Base-by-base conservation (phyloP, 2,888 invertebrate species). In the Rhabditoides inermis region DNA sequence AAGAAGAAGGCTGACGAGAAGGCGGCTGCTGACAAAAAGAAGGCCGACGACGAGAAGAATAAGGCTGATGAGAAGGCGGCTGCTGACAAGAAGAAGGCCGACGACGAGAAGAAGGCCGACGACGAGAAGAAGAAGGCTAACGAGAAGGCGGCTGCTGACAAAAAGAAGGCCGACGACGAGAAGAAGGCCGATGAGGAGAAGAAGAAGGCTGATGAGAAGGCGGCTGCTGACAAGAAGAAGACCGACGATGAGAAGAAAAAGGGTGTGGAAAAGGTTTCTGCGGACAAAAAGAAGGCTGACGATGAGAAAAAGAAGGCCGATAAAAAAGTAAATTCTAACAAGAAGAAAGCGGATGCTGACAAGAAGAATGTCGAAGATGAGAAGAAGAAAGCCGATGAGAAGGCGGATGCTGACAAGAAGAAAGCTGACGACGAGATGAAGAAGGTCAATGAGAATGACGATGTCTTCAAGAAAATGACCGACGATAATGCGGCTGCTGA, bases 91-190 rank as follows among this genome's bases (percentile, higher is more conserved):
- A 50, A 50, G 2, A 44, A 32, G 20, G 22, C 20, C 12, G 32
- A 51, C 6, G 45, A 25, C 15, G 7, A 15, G 6, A 39, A 35
- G 23, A 39, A 49, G 15, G 20, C 18, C 3, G 42, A 51, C 4
- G 49, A 25, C 15, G 42, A n/a, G 49, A 53, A 15, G 39, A 40
- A 47, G 48, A 32, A 51, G 7, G 50, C 53, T n/a, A 48, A 56
- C n/a, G 41, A 41, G n/a, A 37, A 37, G 25, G 45, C 47, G 20
- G 22, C 20, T 18, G 32, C 51, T 12, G 45, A 25, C 15, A 10
- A 15, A 15, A 39, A 35, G 23, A 39, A 49, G 15, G 20, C 18
- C 3, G 42, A 51, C 4, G 49, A 25, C 18, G 32, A 53, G 15
- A 39, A 53, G 40, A 48, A 56, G 41, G 39, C 44, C 6, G 41